phyloP scores from a whole-genome alignment of 2,888 invertebrate genomes.

The Brachycybe producta region DNA sequence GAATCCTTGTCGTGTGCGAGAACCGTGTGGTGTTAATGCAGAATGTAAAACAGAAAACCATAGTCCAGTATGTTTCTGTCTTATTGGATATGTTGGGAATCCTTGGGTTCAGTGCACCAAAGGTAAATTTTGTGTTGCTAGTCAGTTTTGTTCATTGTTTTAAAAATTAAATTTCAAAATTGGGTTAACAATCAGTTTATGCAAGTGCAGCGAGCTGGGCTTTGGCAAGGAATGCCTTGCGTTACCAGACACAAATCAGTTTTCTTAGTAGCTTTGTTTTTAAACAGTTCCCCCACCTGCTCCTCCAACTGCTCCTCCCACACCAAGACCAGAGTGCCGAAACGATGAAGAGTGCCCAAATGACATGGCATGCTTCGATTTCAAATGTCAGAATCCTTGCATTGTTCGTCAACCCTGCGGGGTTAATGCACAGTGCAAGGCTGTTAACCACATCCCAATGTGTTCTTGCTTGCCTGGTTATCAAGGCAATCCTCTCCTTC shows the following conservation, averaged over 20 bases:
- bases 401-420: constrained; percentile 49
- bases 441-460: constrained; percentile 56
- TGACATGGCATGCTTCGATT: constrained; percentile 60
- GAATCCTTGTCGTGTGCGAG: constrained; percentile 57
- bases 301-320: constrained; percentile 29
- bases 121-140: constrained; percentile 16
- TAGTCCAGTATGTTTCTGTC: constrained; percentile 70
- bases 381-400: constrained; percentile 32
- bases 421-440: constrained; percentile 64
- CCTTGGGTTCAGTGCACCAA: constrained; percentile 25
- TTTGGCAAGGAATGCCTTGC: not conserved
- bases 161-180: constrained; percentile 1
- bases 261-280: not conserved
- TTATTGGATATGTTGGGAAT: constrained; percentile 55
- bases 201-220: not conserved
- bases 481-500: constrained; percentile 55
- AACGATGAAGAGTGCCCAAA: constrained; percentile 63
- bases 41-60: constrained; percentile 69
- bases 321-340: constrained; percentile 49
- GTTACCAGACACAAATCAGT: not conserved
- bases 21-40: constrained; percentile 69
- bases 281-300: not conserved
- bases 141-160: not conserved
- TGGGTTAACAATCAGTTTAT: not conserved
- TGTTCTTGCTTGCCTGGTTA: constrained; percentile 81